A percentile compares a stretch with the other conserved stretches of the same genome.
These are phyloP conservation scores for Trissolcus brochymenae DNA, from an alignment of 2,888 invertebrate genomes.

Conservation along the genomic window DNA sequence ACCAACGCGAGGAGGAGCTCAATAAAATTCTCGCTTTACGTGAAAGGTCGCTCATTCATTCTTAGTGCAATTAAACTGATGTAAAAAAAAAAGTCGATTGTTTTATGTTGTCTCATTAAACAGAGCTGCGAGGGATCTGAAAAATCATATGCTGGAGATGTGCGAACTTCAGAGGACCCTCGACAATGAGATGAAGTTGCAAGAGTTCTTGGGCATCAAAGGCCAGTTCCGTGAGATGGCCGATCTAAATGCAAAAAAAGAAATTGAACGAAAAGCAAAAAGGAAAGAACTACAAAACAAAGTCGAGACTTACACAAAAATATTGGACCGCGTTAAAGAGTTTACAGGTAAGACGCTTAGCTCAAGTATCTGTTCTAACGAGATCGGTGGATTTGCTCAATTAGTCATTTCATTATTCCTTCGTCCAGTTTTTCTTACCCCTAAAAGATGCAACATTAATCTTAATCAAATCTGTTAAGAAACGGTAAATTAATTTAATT, in stretches of 20 bases:
- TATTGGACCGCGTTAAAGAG: slow-evolving; percentile 84
- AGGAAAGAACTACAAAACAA: slow-evolving; percentile 84
- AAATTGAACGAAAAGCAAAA: slow-evolving; percentile 82
- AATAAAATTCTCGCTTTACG: slow-evolving; percentile 88
- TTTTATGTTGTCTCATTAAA: slow-evolving; percentile 23
- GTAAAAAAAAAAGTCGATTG: too few species aligned
- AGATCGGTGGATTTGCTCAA: slow-evolving; percentile 23
- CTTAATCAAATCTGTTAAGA: too few species aligned
- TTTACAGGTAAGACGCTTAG: slow-evolving; percentile 69
- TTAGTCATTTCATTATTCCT: not conserved
- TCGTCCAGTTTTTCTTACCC: not conserved
- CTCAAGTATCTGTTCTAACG: slow-evolving; percentile 30
- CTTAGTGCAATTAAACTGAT: not conserved
- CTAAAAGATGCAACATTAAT: too few species aligned
- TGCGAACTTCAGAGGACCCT: slow-evolving; percentile 90
- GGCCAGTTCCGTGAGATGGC: slow-evolving; percentile 87
- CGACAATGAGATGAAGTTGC: slow-evolving; percentile 89
- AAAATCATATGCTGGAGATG: slow-evolving; percentile 84
- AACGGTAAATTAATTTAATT: too few species aligned
- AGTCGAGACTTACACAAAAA: slow-evolving; percentile 85
- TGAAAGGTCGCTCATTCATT: slow-evolving; percentile 76
- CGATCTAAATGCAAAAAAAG: slow-evolving; percentile 85
- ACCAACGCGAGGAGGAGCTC: slow-evolving; percentile 89
- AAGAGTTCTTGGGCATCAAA: slow-evolving; percentile 90
- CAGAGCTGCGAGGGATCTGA: slow-evolving; percentile 78